phyloP scores from a whole-genome alignment of 2,113 vertebrate species.

The Pogonocichla stellata region DNA sequence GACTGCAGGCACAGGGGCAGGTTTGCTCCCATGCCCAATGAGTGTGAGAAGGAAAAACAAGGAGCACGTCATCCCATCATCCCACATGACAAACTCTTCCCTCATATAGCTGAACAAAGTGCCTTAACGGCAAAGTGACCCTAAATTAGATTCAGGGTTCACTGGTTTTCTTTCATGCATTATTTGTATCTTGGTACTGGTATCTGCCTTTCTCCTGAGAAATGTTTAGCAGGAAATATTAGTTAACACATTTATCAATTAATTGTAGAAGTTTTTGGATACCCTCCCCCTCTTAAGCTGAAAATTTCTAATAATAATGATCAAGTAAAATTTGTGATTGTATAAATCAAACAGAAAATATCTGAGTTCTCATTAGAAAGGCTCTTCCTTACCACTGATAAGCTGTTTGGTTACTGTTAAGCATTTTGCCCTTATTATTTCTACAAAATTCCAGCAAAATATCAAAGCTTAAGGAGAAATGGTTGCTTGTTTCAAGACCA shows the following conservation, averaged over 20 bases:
- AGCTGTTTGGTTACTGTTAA: not conserved
- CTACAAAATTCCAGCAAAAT: not conserved
- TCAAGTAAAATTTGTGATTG: not conserved
- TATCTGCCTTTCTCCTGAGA: slow-evolving; percentile 18
- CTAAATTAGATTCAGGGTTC: slow-evolving; percentile 20
- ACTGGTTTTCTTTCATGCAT: not conserved
- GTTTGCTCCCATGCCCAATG: not conserved
- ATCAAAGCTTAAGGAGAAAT: not conserved
- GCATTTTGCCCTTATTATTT: not conserved
- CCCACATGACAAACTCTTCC: not conserved
- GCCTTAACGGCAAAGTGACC: not conserved
- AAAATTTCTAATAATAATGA: not conserved
- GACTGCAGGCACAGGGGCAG: not conserved
- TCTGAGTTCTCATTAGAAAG: not conserved
- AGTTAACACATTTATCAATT: not conserved
- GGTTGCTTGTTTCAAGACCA: not conserved
- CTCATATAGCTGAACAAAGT: not conserved
- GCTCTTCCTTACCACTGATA: not conserved
- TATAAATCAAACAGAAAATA: not conserved
- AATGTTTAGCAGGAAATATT: not conserved
- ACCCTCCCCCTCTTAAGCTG: no score
- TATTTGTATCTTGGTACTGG: not conserved
- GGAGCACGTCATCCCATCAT: not conserved
- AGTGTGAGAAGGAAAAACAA: not conserved
- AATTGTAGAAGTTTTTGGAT: not conserved